phyloP scores from a whole-genome alignment of 2,113 vertebrate genomes.

The Calyptomena viridis region DNA sequence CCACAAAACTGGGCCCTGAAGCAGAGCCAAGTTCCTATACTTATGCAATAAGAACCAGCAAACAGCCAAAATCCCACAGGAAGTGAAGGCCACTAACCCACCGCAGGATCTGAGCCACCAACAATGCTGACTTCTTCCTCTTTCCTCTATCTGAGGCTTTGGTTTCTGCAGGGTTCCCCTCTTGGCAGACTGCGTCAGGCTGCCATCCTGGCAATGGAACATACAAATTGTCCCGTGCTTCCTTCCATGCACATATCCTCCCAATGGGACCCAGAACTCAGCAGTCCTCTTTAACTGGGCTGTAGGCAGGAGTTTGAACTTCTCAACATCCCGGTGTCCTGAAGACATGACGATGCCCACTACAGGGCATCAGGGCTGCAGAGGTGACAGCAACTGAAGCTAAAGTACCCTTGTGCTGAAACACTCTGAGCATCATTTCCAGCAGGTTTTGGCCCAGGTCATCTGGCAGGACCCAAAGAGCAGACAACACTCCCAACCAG shows the following conservation, averaged over 20 bases:
- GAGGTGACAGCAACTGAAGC: neutral
- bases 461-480: neutral
- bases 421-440: accelerated
- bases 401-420: neutral
- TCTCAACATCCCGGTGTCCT: accelerated
- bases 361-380: neutral
- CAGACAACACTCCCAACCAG: neutral
- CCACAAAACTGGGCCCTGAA: neutral
- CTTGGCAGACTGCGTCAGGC: neutral
- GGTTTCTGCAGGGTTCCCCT: neutral
- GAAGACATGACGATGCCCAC: accelerated
- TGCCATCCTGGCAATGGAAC: neutral
- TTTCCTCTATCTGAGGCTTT: neutral
- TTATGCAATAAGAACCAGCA: neutral
- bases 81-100: neutral
- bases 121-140: accelerated
- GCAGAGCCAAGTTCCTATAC: neutral
- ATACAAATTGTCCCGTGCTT: neutral
- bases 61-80: neutral
- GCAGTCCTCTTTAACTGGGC: neutral
- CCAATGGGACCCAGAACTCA: accelerated
- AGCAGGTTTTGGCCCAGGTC: neutral
- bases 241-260: neutral
- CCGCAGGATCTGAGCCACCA: neutral
- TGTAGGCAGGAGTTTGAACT: neutral